A percentile compares a stretch with the other conserved stretches of the same genome.
Conservation (phyloP, 2,888 invertebrate species). For the Lasioglossum calceatum region DNA sequence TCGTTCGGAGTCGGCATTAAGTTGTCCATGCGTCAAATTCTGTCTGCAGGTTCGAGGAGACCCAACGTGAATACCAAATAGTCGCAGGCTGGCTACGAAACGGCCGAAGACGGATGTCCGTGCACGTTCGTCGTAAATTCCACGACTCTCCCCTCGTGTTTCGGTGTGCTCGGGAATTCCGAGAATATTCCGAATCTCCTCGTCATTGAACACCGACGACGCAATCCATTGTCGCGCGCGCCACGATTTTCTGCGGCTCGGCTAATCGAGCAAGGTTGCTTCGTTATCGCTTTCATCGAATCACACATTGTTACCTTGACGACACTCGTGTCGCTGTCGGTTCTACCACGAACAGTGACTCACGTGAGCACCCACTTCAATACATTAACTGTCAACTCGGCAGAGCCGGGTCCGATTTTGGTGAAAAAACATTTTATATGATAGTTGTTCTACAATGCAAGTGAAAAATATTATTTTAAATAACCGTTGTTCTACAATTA, state of each 20-base stretch:
- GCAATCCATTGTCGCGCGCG: conserved; percentile 30
- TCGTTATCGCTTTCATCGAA: conserved; percentile 27
- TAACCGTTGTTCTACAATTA: too few relatives aligned
- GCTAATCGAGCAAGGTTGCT: neutral
- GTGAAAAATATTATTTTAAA: too few relatives aligned
- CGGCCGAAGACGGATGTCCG: conserved; percentile 63
- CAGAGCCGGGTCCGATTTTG: neutral
- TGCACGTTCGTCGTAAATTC: conserved; percentile 61
- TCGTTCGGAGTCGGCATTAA: conserved; percentile 67
- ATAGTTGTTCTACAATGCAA: too few relatives aligned
- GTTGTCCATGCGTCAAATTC: conserved; percentile 73
- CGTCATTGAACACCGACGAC: conserved; percentile 38
- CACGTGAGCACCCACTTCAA: neutral
- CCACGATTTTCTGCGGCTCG: conserved; percentile 41
- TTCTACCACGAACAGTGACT: neutral
- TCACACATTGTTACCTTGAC: neutral
- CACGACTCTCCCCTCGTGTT: conserved; percentile 27
- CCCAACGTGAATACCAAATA: conserved; percentile 69
- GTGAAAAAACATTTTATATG: neutral
- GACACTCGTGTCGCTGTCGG: conserved; percentile 16
- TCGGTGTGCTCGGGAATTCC: conserved; percentile 46
- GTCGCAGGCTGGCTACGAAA: conserved; percentile 54
- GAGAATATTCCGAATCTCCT: conserved; percentile 48
- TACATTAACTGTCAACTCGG: neutral
- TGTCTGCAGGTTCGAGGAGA: conserved; percentile 60